Percentiles rank a stretch among this genome's conserved stretches.
These are phyloP conservation scores for Eristalis arbustorum DNA, from an alignment of 2,888 invertebrate genomes.

Conservation along the genomic window DNA sequence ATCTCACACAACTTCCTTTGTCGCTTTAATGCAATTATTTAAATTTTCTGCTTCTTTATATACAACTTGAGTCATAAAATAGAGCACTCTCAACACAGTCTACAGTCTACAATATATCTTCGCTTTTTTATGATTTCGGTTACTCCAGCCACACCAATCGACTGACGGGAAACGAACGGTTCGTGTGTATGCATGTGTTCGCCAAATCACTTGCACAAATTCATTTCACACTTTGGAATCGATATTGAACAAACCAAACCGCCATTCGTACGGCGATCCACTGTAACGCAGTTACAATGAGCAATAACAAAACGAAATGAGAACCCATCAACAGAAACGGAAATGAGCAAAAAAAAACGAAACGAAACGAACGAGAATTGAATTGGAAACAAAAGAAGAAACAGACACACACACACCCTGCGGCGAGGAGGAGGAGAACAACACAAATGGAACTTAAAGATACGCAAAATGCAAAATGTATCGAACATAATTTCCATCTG, in stretches of 20 bases:
- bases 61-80: constrained; percentile 18
- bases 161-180: too few relatives aligned
- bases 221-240: constrained; percentile 38
- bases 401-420: too few relatives aligned
- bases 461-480: constrained; percentile 37
- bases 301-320: constrained; percentile 51
- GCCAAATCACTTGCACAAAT: constrained; percentile 44
- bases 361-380: constrained; percentile 10
- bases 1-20: not conserved
- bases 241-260: constrained; percentile 15
- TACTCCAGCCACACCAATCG: not conserved
- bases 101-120: not conserved
- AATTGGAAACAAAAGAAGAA: not conserved
- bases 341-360: constrained; percentile 41
- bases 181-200: not conserved
- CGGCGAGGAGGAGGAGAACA: not conserved
- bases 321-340: constrained; percentile 58
- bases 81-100: not conserved
- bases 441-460: constrained; percentile 13
- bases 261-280: not conserved
- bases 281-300: constrained; percentile 33
- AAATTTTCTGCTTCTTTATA: constrained; percentile 2
- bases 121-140: constrained; percentile 10
- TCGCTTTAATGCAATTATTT: constrained; percentile 28
- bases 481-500: constrained; percentile 60